Evolutionary conservation across 1,140 invertebrate species (phyloP).

Genomic region (Drosophila persimilis): DNA sequence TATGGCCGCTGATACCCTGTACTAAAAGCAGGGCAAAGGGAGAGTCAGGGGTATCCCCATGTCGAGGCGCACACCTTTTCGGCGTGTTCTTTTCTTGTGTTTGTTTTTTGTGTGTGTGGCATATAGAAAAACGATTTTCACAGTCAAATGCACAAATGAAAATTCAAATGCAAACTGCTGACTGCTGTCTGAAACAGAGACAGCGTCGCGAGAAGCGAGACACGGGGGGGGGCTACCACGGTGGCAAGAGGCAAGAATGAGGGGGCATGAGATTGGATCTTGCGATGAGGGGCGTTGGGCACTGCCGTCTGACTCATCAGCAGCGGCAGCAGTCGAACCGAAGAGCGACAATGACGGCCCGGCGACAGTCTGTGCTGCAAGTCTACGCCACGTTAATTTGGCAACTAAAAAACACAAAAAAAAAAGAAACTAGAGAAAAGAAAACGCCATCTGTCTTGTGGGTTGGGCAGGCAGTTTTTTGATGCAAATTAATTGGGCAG

Average conservation of each 20-base stretch:
- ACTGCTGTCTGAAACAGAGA: conserved; percentile 49
- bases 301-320: conserved; percentile 48
- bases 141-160: conserved; percentile 73
- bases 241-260: no score
- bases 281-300: no score
- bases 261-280: no score
- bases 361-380: conserved; percentile 63
- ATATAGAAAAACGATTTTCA: conserved; percentile 65
- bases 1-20: no score
- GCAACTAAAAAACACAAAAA: conserved; percentile 45
- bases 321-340: conserved; percentile 22
- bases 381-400: conserved; percentile 68
- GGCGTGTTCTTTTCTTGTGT: not conserved
- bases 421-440: not conserved
- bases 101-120: conserved; percentile 17
- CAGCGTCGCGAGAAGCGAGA: not conserved
- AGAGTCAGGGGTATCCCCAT: no score
- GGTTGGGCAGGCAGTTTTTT: not conserved
- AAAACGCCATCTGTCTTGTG: conserved; percentile 12
- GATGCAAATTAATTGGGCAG: not conserved
- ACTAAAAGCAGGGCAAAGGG: no score
- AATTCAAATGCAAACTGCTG: conserved; percentile 64
- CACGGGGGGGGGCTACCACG: no score
- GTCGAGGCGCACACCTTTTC: no score
- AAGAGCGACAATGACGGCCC: conserved; percentile 40